phyloP scores from a whole-genome alignment of 2,797 vertebrate genomes.

The Hippopotamyrus pictus region DNA sequence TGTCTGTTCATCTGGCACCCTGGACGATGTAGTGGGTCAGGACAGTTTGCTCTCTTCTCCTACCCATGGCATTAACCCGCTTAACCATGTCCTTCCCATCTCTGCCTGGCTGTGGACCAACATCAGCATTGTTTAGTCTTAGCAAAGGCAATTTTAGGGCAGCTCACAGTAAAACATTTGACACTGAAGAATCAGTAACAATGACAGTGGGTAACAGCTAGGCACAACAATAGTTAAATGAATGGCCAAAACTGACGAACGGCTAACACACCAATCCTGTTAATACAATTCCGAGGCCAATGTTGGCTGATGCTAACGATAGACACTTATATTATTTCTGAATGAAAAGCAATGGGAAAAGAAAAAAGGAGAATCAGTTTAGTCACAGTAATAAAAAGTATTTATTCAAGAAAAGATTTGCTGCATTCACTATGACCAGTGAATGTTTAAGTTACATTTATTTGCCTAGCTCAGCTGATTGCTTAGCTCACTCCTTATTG shows the following conservation, averaged over 20 bases:
- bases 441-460: not conserved
- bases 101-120: conserved; percentile 34
- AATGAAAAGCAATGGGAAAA: not conserved
- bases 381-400: not conserved
- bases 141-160: not conserved
- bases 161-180: not conserved
- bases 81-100: conserved; percentile 48
- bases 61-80: conserved; percentile 48
- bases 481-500: not conserved
- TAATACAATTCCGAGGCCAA: not conserved
- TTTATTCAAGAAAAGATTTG: not conserved
- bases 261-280: not conserved
- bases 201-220: not conserved
- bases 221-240: not conserved
- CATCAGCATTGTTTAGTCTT: not conserved
- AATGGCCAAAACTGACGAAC: not conserved
- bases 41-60: conserved; percentile 38
- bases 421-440: not conserved
- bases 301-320: not conserved
- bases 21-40: conserved; percentile 18
- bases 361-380: not conserved
- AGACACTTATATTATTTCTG: not conserved
- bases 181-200: not conserved
- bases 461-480: not conserved
- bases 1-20: conserved; percentile 24